Conservation (phyloP, 2,888 invertebrate genomes). For the Priocnemis perturbator region DNA sequence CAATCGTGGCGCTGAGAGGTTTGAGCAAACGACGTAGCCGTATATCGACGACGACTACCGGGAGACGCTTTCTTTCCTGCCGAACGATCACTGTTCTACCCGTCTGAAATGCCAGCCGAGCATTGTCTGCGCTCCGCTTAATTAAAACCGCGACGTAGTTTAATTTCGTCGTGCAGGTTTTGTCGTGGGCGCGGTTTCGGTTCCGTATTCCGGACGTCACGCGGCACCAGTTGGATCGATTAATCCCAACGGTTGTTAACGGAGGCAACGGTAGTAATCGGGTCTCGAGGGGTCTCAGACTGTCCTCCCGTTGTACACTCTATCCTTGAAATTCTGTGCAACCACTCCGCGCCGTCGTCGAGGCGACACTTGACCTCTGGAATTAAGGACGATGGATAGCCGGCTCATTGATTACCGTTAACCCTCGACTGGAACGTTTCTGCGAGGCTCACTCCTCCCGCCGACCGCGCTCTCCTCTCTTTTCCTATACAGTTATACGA, state of each 20-base stretch:
- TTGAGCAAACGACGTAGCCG: no score
- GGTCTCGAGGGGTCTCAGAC: conserved; percentile 15
- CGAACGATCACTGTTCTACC: no score
- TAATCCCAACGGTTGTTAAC: conserved; percentile 27
- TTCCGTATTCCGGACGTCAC: conserved; percentile 2
- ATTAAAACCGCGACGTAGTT: no score
- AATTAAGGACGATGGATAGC: conserved; percentile 40
- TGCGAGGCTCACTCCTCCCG: background rate
- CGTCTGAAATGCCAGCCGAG: no score
- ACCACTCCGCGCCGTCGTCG: background rate
- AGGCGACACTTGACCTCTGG: conserved; percentile 41
- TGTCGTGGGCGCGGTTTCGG: conserved; percentile 2
- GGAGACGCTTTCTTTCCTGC: no score
- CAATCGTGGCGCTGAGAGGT: no score
- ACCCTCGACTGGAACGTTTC: conserved; percentile 29
- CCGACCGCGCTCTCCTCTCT: background rate
- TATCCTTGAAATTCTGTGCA: conserved; percentile 15
- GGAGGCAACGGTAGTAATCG: conserved; percentile 22
- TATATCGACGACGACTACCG: no score
- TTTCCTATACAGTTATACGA: conserved; percentile 37
- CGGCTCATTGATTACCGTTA: conserved; percentile 51
- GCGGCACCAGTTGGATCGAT: conserved; percentile 14
- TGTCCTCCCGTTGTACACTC: background rate
- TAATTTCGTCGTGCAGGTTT: no score
- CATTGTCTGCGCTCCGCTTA: background rate